phyloP scores from a whole-genome alignment of 2,888 invertebrate species.

The Drosophila yooni region DNA sequence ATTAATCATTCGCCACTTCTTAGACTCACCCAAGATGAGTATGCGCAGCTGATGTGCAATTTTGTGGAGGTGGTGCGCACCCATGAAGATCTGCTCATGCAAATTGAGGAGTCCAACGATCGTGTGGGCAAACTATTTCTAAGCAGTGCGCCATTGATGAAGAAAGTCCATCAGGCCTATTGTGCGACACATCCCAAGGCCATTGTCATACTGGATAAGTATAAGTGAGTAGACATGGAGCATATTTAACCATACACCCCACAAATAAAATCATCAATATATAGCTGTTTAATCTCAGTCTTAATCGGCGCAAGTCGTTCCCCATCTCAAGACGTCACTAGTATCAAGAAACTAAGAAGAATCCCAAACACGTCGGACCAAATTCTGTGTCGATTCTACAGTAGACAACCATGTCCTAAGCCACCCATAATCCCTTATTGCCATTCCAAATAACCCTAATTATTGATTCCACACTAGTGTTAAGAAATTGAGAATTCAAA shows the following conservation, averaged over 20 bases:
- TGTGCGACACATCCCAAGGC: conserved; percentile 97
- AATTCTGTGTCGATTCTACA: too few species aligned
- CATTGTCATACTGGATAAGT: conserved; percentile 96
- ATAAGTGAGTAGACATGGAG: conserved; percentile 88
- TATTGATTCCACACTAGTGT: too few species aligned
- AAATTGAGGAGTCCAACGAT: conserved; percentile 93
- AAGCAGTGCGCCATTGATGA: conserved; percentile 92
- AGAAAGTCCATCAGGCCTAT: conserved; percentile 94
- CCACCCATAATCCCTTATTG: too few species aligned
- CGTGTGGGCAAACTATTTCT: conserved; percentile 95
- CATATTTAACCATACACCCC: neutral
- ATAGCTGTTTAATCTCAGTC: neutral
- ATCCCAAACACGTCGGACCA: too few species aligned
- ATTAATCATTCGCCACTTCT: conserved; percentile 17
- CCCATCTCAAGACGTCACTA: neutral
- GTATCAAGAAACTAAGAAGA: too few species aligned
- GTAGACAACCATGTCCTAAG: too few species aligned
- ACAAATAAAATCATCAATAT: neutral
- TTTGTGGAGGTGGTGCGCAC: conserved; percentile 93
- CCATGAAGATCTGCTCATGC: conserved; percentile 92
- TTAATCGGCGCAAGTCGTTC: neutral
- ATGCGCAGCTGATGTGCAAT: conserved; percentile 94
- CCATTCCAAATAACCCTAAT: too few species aligned
- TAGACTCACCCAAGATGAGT: conserved; percentile 94
- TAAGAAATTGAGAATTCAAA: too few species aligned